phyloP scores from a whole-genome alignment of 2,797 vertebrate genomes.

The Buphagus erythrorhynchus region DNA sequence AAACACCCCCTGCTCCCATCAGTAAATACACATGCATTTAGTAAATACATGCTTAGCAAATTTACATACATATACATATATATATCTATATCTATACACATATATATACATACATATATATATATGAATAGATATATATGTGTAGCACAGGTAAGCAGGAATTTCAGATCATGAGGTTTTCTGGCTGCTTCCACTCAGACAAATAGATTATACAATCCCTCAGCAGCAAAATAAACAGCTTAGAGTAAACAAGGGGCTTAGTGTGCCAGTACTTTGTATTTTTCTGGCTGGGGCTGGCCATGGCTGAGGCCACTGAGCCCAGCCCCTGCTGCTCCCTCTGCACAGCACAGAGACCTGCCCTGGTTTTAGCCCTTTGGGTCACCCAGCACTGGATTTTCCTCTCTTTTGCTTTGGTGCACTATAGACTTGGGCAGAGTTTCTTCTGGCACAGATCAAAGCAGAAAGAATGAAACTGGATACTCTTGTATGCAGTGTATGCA shows the following conservation, averaged over 20 bases:
- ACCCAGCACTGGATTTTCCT: not conserved
- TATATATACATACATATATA: too few species aligned
- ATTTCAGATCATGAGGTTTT: not conserved
- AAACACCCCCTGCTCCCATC: not conserved
- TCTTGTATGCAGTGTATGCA: not conserved
- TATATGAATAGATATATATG: not conserved
- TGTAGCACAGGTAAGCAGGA: not conserved
- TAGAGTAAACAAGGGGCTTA: constrained; percentile 5
- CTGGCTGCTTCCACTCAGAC: not conserved
- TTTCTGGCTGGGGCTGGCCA: not conserved
- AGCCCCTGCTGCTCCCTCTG: not conserved
- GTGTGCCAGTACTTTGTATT: accelerated
- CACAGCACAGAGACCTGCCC: not conserved
- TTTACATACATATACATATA: not conserved
- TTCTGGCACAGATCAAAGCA: not conserved
- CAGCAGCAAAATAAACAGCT: constrained; percentile 50
- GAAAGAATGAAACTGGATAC: not conserved
- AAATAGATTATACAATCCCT: not conserved
- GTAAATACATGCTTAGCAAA: not conserved
- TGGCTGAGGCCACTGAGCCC: not conserved
- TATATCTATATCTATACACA: too few species aligned
- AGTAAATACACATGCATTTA: not conserved
- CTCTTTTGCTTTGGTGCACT: not conserved
- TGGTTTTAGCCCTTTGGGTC: not conserved
- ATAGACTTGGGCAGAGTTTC: not conserved